Conservation (phyloP, 2,797 vertebrate species). For the Chiropotes sagulatus region DNA sequence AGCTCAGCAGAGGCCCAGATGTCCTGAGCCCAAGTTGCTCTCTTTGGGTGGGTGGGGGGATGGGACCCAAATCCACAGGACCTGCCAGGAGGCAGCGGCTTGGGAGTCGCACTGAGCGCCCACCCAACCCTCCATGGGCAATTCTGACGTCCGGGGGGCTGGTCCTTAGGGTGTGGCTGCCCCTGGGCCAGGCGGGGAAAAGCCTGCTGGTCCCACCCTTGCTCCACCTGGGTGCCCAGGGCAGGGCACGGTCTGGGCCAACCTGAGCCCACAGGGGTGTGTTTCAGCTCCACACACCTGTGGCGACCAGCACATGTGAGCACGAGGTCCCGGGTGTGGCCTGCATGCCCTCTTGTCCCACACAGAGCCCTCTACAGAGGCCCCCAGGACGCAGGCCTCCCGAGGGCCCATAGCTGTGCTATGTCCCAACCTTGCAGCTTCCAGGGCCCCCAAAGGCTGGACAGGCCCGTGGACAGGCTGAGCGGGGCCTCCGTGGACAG, state of each 20-base stretch:
- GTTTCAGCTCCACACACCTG: too few species aligned
- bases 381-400: neutral
- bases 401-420: too few species aligned
- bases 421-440: neutral
- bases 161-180: neutral
- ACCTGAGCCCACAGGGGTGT: neutral
- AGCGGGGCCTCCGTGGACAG: neutral
- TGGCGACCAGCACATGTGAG: neutral
- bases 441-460: neutral
- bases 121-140: too few species aligned
- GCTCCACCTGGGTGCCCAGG: neutral
- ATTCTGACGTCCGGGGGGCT: too few species aligned
- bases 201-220: neutral
- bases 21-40: conserved; percentile 71
- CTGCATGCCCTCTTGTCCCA: neutral
- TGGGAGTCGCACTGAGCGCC: fast-evolving
- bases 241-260: fast-evolving
- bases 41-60: conserved; percentile 41
- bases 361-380: too few species aligned
- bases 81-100: neutral
- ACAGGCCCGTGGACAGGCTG: neutral
- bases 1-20: neutral
- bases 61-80: neutral
- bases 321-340: neutral
- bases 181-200: neutral